Percentiles rank a stretch among this genome's conserved stretches.
Evolutionary conservation across 2,797 vertebrate genomes (phyloP).

Genomic region (Thamnophis elegans): DNA sequence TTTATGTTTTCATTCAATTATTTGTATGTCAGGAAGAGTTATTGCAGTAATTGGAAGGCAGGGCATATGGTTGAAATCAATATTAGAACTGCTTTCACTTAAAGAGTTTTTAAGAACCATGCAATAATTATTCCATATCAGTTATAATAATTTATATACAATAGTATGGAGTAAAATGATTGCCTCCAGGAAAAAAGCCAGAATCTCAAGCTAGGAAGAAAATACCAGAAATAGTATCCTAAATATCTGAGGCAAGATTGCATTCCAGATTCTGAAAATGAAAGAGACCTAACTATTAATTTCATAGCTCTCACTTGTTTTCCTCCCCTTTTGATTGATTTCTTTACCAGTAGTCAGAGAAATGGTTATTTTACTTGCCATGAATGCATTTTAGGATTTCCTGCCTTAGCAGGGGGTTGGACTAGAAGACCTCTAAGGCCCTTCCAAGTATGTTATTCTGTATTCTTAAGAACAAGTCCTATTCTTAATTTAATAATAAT

Average conservation of each 20-base stretch:
- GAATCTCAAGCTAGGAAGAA: slow-evolving; percentile 61
- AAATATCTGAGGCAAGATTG: slow-evolving; percentile 74
- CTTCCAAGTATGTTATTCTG: too few species aligned
- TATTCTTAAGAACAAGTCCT: slow-evolving; percentile 28
- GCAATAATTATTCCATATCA: slow-evolving; percentile 56
- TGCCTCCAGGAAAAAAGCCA: slow-evolving; percentile 36
- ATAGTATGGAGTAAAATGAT: slow-evolving; percentile 60
- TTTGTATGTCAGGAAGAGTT: slow-evolving; percentile 31
- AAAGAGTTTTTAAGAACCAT: slow-evolving; percentile 55
- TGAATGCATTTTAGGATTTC: neutral
- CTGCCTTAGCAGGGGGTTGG: too few species aligned
- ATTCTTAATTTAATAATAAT: too few species aligned
- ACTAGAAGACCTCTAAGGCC: too few species aligned
- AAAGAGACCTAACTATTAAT: slow-evolving; percentile 69
- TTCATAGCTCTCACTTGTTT: slow-evolving; percentile 65
- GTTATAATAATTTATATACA: slow-evolving; percentile 35
- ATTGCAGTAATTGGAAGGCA: slow-evolving; percentile 48
- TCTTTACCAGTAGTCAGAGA: slow-evolving; percentile 45
- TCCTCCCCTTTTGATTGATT: slow-evolving; percentile 46
- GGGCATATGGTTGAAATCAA: slow-evolving; percentile 54
- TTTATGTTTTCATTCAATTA: neutral
- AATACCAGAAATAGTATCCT: slow-evolving; percentile 61
- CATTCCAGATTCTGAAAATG: slow-evolving; percentile 69
- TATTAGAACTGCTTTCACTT: slow-evolving; percentile 61
- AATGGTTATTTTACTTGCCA: slow-evolving; percentile 20